These are phyloP conservation scores for Deladenus siricidicola DNA, from an alignment of 2,888 invertebrate species.

Conservation along the genomic window DNA sequence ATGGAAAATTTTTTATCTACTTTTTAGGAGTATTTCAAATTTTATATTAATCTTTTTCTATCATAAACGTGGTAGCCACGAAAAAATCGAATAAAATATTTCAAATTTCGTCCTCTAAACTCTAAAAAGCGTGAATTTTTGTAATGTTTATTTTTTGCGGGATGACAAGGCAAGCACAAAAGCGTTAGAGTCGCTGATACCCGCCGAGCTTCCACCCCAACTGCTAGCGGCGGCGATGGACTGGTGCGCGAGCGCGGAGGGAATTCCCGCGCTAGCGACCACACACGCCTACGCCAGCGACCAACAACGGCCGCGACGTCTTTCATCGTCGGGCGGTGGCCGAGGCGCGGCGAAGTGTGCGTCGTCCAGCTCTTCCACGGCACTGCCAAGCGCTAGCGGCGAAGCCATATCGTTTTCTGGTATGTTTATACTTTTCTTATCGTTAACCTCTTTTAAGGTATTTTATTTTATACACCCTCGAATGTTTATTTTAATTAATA, in stretches of 20 bases:
- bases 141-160: no score
- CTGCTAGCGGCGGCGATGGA: constrained; percentile 15
- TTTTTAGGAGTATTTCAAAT: neutral
- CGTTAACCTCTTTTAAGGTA: neutral
- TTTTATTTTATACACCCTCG: neutral
- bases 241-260: constrained; percentile 19
- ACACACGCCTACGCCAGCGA: constrained; percentile 9
- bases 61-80: no score
- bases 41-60: no score
- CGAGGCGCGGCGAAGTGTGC: neutral
- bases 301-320: constrained; percentile 18
- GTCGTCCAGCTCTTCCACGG: neutral
- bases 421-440: no score
- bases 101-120: no score
- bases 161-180: constrained; percentile 14
- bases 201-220: constrained; percentile 17
- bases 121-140: no score
- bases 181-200: constrained; percentile 10
- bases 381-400: neutral
- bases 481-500: no score
- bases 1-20: neutral
- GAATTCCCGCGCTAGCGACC: neutral
- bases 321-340: constrained; percentile 10
- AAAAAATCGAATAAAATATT: no score
- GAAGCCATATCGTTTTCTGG: no score